Evolutionary conservation across 2,113 vertebrate genomes (phyloP).

Genomic region (Isurus oxyrinchus): DNA sequence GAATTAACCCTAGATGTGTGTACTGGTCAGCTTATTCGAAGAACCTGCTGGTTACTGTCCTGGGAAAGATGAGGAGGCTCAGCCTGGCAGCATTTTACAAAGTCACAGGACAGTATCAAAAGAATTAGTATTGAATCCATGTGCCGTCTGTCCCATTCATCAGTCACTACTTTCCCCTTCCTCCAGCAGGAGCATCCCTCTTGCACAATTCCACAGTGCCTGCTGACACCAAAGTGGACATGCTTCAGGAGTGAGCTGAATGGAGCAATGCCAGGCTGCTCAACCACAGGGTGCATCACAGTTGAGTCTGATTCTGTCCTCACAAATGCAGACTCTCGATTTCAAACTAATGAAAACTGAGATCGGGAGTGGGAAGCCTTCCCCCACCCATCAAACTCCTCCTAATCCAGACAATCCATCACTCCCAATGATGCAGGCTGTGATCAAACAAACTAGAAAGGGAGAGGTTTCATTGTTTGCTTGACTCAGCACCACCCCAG

Average conservation of each 20-base stretch:
- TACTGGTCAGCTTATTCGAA: background rate
- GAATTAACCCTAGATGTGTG: too few species aligned
- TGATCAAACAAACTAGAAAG: background rate
- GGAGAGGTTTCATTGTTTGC: background rate
- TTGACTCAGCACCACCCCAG: background rate
- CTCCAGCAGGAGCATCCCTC: too few species aligned
- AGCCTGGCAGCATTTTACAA: background rate
- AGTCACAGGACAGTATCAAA: background rate
- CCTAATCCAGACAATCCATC: background rate
- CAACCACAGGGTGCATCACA: background rate
- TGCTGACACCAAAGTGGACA: background rate
- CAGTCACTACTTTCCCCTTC: background rate
- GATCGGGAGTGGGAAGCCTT: too few species aligned
- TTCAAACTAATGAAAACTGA: too few species aligned
- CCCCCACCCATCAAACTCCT: background rate
- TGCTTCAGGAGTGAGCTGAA: background rate
- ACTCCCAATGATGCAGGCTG: background rate
- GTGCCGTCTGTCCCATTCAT: background rate
- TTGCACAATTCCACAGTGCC: background rate
- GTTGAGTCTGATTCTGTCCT: background rate
- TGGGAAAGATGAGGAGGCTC: background rate
- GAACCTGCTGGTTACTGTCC: background rate
- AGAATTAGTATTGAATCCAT: too few species aligned
- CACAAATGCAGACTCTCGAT: background rate
- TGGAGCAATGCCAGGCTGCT: background rate